A percentile compares a stretch with the other conserved stretches of the same genome.
phyloP scores from a whole-genome alignment of 1,140 invertebrate genomes.

The Chelonus insularis region DNA sequence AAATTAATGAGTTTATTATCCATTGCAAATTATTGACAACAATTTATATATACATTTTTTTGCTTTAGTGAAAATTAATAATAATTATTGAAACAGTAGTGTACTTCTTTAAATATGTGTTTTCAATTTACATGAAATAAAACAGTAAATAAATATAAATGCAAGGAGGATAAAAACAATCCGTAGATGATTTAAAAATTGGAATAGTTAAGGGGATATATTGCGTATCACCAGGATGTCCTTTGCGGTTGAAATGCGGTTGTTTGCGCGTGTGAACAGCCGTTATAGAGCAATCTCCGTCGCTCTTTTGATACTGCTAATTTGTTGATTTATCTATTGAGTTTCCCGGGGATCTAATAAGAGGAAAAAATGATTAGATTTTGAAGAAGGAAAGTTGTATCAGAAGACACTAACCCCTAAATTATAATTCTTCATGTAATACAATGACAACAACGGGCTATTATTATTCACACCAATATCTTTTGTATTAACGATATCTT shows the following conservation, averaged over 20 bases:
- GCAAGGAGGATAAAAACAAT: no score
- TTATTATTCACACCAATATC: no score
- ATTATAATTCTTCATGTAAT: no score
- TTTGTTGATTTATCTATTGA: conserved; percentile 34
- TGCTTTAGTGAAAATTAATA: background rate
- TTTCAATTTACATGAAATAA: background rate
- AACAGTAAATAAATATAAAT: no score
- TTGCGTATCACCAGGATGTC: conserved; percentile 49
- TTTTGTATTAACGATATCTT: no score
- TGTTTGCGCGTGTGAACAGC: conserved; percentile 34
- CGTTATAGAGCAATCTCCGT: conserved; percentile 37
- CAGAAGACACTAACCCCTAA: no score
- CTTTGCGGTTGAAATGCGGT: conserved; percentile 46
- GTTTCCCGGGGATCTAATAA: conserved; percentile 29
- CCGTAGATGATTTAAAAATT: background rate
- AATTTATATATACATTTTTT: no score
- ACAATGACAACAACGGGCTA: no score
- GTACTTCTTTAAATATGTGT: background rate
- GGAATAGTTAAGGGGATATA: conserved; percentile 13
- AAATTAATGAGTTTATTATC: no score
- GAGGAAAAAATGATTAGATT: background rate
- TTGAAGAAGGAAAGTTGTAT: background rate
- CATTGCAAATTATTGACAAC: no score
- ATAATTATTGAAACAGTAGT: no score
- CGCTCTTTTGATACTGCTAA: conserved; percentile 13